phyloP scores from a whole-genome alignment of 2,888 invertebrate genomes.

The Coremacera marginata region DNA sequence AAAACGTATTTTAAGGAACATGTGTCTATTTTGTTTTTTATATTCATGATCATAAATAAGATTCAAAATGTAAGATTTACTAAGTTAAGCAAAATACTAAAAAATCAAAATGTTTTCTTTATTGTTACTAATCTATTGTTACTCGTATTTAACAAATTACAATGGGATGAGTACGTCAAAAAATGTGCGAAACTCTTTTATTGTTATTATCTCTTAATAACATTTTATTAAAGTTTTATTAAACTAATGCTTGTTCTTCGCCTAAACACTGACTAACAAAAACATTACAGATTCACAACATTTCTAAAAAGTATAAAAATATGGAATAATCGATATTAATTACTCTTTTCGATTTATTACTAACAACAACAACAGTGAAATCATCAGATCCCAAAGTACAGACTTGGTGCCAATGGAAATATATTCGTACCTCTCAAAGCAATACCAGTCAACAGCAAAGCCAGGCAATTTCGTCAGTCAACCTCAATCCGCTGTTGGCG shows the following conservation, averaged over 20 bases:
- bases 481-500: conserved; percentile 10
- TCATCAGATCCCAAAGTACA: conserved; percentile 64
- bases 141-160: neutral
- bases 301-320: neutral
- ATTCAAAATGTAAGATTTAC: conserved; percentile 32
- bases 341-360: conserved; percentile 30
- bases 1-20: conserved; percentile 36
- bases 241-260: neutral
- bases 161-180: neutral
- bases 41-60: conserved; percentile 21
- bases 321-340: neutral
- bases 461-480: conserved; percentile 5
- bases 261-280: neutral
- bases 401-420: conserved; percentile 63
- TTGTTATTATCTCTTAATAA: no score
- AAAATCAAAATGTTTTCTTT: neutral
- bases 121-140: conserved; percentile 13
- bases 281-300: conserved; percentile 19
- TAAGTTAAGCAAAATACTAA: conserved; percentile 21
- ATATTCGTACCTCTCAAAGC: conserved; percentile 55
- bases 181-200: neutral
- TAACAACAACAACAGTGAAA: conserved; percentile 51
- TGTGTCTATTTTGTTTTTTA: conserved; percentile 29
- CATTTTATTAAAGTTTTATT: neutral
- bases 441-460: conserved; percentile 45